phyloP scores from a whole-genome alignment of 2,888 invertebrate genomes.

The Eupithecia subumbrata region DNA sequence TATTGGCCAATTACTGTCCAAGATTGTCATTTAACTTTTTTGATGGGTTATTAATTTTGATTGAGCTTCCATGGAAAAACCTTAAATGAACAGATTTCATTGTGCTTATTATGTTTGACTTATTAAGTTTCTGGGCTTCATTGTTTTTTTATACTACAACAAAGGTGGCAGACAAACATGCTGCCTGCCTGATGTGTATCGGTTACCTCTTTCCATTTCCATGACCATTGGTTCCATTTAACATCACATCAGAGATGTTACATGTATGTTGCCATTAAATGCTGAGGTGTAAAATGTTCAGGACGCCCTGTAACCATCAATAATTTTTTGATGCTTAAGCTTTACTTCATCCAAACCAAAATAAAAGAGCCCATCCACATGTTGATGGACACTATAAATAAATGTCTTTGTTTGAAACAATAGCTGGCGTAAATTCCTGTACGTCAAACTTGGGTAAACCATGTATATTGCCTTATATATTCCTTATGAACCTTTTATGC shows the following conservation, averaged over 20 bases:
- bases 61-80: neutral
- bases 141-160: neutral
- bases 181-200: neutral
- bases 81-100: neutral
- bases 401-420: neutral
- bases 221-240: no score
- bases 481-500: neutral
- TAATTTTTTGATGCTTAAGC: neutral
- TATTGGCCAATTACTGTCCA: neutral
- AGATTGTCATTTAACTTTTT: neutral
- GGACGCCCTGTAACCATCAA: neutral
- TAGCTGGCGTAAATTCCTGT: neutral
- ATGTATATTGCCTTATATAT: neutral
- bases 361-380: neutral
- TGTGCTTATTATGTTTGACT: neutral
- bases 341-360: neutral
- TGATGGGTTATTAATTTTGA: conserved; percentile 1
- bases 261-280: neutral
- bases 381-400: neutral
- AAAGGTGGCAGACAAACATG: neutral
- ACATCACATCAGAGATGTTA: neutral
- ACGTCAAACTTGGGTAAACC: neutral
- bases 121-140: neutral
- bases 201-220: no score
- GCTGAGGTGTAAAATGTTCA: neutral